A percentile compares a stretch with the other conserved stretches of the same genome.
Conservation (phyloP, 30 jellyfish, hydroid and myxozoan genomes). For the Aurelia coerulea region DNA sequence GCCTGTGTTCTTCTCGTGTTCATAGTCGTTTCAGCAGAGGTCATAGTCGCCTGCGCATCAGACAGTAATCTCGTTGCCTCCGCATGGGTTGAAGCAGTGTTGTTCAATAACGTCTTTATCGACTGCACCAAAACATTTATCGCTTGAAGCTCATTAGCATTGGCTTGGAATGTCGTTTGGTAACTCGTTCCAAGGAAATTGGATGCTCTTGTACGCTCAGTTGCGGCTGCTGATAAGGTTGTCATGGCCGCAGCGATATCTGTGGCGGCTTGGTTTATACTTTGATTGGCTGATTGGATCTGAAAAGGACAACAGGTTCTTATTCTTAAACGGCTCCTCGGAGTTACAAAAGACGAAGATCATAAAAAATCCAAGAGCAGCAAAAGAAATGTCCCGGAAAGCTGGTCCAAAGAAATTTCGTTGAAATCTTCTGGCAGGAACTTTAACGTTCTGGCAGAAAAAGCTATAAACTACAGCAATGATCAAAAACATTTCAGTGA, state of each 20-base stretch:
- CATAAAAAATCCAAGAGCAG: no score
- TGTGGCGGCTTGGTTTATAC: slow-evolving; percentile 81
- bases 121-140: slow-evolving; percentile 72
- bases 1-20: slow-evolving; percentile 64
- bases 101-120: slow-evolving; percentile 40
- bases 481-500: no score
- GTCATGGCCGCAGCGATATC: slow-evolving; percentile 79
- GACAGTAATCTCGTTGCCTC: slow-evolving; percentile 63
- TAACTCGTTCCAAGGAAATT: slow-evolving; percentile 54
- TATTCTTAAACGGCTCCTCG: no score
- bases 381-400: no score
- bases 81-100: slow-evolving; percentile 67
- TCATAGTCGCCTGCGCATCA: slow-evolving; percentile 78
- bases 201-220: slow-evolving; percentile 78
- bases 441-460: no score
- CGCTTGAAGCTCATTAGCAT: slow-evolving; percentile 76
- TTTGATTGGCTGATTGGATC: slow-evolving; percentile 83
- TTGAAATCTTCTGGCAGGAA: no score
- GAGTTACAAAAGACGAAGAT: no score
- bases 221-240: slow-evolving; percentile 69
- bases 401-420: no score
- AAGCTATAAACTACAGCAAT: no score
- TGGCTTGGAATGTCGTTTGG: slow-evolving; percentile 82
- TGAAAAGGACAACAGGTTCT: not conserved
- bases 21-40: slow-evolving; percentile 73